Percentiles rank a stretch among this genome's conserved stretches.
Conservation (phyloP, 2,888 invertebrate genomes). For the Adineta ricciae region DNA sequence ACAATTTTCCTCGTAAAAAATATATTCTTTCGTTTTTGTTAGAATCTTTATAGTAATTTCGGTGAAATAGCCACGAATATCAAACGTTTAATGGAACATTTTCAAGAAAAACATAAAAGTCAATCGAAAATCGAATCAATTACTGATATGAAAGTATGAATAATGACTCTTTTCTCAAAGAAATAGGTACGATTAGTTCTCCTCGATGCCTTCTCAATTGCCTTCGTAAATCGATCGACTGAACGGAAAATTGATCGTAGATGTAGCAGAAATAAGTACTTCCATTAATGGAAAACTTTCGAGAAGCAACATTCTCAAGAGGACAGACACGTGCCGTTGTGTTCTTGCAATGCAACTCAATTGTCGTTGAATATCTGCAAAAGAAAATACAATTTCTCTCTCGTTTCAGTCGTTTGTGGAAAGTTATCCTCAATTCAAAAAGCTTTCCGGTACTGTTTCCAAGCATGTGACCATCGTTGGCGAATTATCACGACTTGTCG, state of each 20-base stretch:
- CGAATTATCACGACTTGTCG: slow-evolving; percentile 76
- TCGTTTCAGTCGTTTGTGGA: slow-evolving; percentile 69
- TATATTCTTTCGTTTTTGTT: background rate
- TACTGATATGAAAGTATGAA: slow-evolving; percentile 76
- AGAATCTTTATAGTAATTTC: slow-evolving; percentile 72
- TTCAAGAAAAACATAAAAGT: slow-evolving; percentile 77
- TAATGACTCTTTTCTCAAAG: too few species aligned
- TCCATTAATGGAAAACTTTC: too few species aligned
- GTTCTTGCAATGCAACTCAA: too few species aligned
- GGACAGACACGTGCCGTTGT: too few species aligned
- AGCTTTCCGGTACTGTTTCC: slow-evolving; percentile 66
- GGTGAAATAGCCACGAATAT: slow-evolving; percentile 96
- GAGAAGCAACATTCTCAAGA: too few species aligned
- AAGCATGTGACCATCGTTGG: slow-evolving; percentile 95
- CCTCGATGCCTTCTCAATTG: too few species aligned
- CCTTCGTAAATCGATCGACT: too few species aligned
- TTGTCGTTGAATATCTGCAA: too few species aligned
- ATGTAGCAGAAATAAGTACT: too few species aligned
- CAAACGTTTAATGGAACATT: slow-evolving; percentile 90
- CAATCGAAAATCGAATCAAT: slow-evolving; percentile 96
- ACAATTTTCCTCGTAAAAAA: slow-evolving; percentile 35
- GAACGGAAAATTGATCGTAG: too few species aligned
- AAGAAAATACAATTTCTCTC: too few species aligned
- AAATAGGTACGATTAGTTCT: too few species aligned
- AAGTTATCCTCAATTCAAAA: slow-evolving; percentile 89